phyloP scores from a whole-genome alignment of 2,113 vertebrate genomes.

The Opisthocomus hoazin region DNA sequence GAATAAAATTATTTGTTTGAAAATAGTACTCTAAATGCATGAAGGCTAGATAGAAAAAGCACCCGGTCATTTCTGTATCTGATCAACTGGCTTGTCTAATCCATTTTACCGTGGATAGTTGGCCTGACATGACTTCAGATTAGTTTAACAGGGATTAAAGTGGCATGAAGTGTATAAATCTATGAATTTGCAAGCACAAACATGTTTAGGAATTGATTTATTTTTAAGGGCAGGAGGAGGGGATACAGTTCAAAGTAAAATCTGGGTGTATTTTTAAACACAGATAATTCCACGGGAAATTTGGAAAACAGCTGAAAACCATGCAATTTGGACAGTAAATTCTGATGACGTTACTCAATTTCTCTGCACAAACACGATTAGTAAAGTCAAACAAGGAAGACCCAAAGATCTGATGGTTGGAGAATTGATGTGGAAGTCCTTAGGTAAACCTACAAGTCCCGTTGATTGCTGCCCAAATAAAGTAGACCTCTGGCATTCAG shows the following conservation, averaged over 20 bases:
- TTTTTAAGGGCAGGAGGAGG: constrained; percentile 34
- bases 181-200: constrained; percentile 64
- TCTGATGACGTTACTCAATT: background rate
- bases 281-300: background rate
- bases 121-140: constrained; percentile 72
- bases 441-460: constrained; percentile 60
- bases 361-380: background rate
- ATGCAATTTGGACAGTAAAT: background rate
- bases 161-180: constrained; percentile 64
- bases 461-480: constrained; percentile 71
- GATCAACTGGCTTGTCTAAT: constrained; percentile 72
- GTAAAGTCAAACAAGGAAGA: background rate
- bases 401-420: background rate
- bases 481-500: constrained; percentile 66
- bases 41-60: constrained; percentile 40
- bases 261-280: constrained; percentile 59
- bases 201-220: constrained; percentile 64
- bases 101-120: constrained; percentile 67
- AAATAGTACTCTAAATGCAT: constrained; percentile 30
- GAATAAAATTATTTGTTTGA: constrained; percentile 52
- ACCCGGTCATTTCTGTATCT: constrained; percentile 50
- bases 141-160: constrained; percentile 72
- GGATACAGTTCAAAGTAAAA: constrained; percentile 47
- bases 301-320: background rate
- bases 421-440: constrained; percentile 44